These are phyloP conservation scores for Tipula confusa DNA, from an alignment of 2,888 invertebrate genomes.

Conservation along the genomic window DNA sequence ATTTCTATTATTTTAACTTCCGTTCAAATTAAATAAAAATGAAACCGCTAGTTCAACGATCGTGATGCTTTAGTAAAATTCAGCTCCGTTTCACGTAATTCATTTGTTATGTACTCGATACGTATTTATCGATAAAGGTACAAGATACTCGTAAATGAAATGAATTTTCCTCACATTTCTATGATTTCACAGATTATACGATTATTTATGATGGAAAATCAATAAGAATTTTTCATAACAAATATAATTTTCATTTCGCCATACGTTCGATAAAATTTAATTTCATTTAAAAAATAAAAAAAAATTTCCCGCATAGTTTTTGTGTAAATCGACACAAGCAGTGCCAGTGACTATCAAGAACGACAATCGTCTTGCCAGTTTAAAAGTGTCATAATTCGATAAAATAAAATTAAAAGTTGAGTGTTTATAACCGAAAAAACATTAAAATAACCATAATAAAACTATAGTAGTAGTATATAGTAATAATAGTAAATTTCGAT, in stretches of 20 bases:
- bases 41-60: too few species aligned
- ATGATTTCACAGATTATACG: neutral
- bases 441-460: constrained; percentile 1
- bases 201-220: neutral
- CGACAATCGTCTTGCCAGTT: neutral
- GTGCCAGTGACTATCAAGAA: neutral
- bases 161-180: neutral
- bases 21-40: too few species aligned
- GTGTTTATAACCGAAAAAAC: neutral
- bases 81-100: too few species aligned
- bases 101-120: neutral
- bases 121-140: neutral
- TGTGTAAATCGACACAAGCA: neutral
- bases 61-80: too few species aligned
- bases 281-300: neutral
- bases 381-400: neutral
- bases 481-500: neutral
- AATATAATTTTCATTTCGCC: neutral
- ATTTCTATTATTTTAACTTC: too few species aligned
- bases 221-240: neutral
- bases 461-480: neutral
- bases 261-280: constrained; percentile 8
- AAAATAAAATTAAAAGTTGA: neutral
- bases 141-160: neutral
- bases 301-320: too few species aligned